Base-by-base conservation (phyloP, 2,797 vertebrate genomes). In the Cyprinodon diabolis region DNA sequence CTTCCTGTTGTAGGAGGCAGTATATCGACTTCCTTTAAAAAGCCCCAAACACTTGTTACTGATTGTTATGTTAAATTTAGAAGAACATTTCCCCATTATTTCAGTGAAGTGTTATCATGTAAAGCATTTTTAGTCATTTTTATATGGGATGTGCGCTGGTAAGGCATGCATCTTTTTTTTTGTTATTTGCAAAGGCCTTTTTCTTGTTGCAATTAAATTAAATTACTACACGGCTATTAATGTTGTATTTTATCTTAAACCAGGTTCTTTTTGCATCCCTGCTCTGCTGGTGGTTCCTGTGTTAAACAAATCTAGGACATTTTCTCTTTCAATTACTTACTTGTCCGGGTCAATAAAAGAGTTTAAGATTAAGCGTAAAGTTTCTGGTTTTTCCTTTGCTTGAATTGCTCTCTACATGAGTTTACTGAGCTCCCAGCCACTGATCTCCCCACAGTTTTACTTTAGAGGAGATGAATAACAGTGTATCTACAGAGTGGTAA, bases 391-490 rank as follows among this genome's bases (percentile, higher is more conserved):
- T 47, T 21, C 63, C 55, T 68, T 56, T 69, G 63, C 81, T 74
- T 49, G 69, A 85, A 65, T 76, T 65, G 65, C 55, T 77, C 78
- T 77, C 60, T 69, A 76, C 74, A 55, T 83, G 80, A 66, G 76
- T 84, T 85, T 70, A 63, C 68, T 74, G 56, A 77, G 69, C 75
- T 78, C 73, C 68, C 78, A 66, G 75, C 68, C 0, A 45, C 76
- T 54, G 74, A 74, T 77, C 83, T 85, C 81, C 66, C n/a, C 78
- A 81, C 84, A 73, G 82, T 84, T 78, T 87, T 82, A 80, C 77
- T 88, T 86, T 81, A 79, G 71, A 84, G 57, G 48, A 90, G 87
- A 91, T 91, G 87, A 91, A 91, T 89, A 85, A 70, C 81, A 84
- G 82, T 89, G 79, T 69, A 78, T 82, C 76, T 84, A 69, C 78